Conservation (phyloP, 2,888 invertebrate genomes). For the Palloptera scutellata region DNA sequence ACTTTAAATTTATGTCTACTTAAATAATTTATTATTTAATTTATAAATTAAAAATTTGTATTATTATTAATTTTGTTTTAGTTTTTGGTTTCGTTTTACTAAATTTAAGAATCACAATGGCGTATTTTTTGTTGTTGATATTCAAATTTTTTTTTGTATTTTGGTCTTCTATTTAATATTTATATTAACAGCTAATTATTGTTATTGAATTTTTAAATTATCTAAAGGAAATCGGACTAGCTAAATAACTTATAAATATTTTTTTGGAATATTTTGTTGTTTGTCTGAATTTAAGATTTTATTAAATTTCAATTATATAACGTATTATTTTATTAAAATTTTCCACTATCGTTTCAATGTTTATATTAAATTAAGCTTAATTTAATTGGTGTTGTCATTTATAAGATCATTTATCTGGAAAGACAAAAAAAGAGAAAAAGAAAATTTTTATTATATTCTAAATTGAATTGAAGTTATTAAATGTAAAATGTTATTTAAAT, state of each 20-base stretch:
- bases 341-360: conserved; percentile 16
- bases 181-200: conserved; percentile 45
- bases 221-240: conserved; percentile 39
- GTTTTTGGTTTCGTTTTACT: conserved; percentile 43
- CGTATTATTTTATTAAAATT: conserved; percentile 1
- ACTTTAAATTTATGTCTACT: conserved; percentile 34
- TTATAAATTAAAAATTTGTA: conserved; percentile 25
- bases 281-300: conserved; percentile 20
- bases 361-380: conserved; percentile 17
- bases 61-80: conserved; percentile 29
- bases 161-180: conserved; percentile 31
- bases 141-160: conserved; percentile 28
- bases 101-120: conserved; percentile 64
- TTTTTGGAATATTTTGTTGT: conserved; percentile 23
- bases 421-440: conserved; percentile 25
- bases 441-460: too few relatives aligned
- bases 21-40: conserved; percentile 36
- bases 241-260: conserved; percentile 34
- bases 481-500: neutral
- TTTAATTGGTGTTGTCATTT: conserved; percentile 42
- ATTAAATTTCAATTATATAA: conserved; percentile 27
- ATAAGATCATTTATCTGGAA: conserved; percentile 47
- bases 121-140: conserved; percentile 39
- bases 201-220: conserved; percentile 39
- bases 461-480: too few relatives aligned